Evolutionary conservation across 2,113 vertebrate genomes (phyloP).

Genomic region (Nyctereutes procyonoides): DNA sequence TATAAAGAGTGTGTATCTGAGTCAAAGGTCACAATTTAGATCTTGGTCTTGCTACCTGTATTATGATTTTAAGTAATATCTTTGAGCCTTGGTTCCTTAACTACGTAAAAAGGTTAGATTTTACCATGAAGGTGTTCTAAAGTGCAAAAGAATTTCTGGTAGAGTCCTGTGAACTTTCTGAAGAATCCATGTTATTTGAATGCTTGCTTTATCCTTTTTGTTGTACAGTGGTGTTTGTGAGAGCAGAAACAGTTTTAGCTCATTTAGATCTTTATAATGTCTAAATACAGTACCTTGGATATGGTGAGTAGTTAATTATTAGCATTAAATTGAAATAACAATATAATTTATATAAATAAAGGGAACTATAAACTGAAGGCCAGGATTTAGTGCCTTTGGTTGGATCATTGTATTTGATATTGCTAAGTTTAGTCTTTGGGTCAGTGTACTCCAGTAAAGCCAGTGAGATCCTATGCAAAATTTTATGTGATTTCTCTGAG

Average conservation of each 20-base stretch:
- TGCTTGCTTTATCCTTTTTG: not conserved
- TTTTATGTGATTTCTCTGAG: not conserved
- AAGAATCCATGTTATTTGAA: not conserved
- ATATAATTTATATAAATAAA: not conserved
- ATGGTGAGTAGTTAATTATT: not conserved
- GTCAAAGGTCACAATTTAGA: not conserved
- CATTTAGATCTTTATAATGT: not conserved
- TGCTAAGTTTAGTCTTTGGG: not conserved
- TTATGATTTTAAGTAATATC: not conserved
- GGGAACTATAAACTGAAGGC: not conserved
- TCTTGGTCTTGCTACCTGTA: not conserved
- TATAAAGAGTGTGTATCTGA: not conserved
- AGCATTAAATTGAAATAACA: not conserved
- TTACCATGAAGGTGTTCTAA: not conserved
- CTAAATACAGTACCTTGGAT: not conserved
- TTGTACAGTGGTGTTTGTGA: constrained; percentile 37
- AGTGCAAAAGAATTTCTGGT: not conserved
- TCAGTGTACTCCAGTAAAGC: not conserved
- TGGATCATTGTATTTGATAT: not conserved
- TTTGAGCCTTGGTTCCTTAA: not conserved
- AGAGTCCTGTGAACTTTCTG: not conserved
- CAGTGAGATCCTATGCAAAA: not conserved
- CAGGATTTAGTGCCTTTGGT: not conserved
- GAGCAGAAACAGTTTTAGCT: not conserved
- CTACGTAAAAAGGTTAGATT: not conserved